Percentiles rank a stretch among this genome's conserved stretches.
phyloP scores from a whole-genome alignment of 2,888 invertebrate species.

The Ormyrus labotus region DNA sequence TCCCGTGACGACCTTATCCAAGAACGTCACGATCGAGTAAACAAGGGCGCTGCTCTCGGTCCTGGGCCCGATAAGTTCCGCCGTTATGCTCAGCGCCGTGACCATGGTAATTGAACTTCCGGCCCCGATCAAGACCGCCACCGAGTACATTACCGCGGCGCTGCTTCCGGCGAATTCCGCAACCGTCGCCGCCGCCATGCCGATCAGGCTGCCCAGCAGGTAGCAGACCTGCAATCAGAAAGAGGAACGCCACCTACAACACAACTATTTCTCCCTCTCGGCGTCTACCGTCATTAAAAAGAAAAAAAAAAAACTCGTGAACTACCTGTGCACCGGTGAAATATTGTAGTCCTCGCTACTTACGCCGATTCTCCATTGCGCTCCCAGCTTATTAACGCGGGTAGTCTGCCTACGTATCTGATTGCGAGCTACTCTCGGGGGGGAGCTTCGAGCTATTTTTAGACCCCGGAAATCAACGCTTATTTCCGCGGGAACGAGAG shows the following conservation, averaged over 20 bases:
- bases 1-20: constrained; percentile 94
- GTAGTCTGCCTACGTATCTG: no score
- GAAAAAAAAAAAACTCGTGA: no score
- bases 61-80: constrained; percentile 91
- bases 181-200: constrained; percentile 73
- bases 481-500: no score
- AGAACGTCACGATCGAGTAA: constrained; percentile 94
- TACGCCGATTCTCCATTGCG: no score
- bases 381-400: no score
- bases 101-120: constrained; percentile 92
- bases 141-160: constrained; percentile 75
- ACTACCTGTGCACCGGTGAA: background rate
- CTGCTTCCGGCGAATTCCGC: constrained; percentile 71
- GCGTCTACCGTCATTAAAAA: background rate
- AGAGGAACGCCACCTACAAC: background rate
- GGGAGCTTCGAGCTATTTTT: no score
- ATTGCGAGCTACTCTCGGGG: no score
- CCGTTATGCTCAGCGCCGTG: constrained; percentile 91
- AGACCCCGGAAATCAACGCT: no score
- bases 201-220: constrained; percentile 77
- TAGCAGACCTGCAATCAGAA: constrained; percentile 76
- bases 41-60: constrained; percentile 93
- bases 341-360: no score
- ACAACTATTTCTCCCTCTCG: background rate
- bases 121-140: constrained; percentile 81